These are phyloP conservation scores for Coptotermes formosanus DNA, from an alignment of 1,140 invertebrate genomes.

Conservation along the genomic window DNA sequence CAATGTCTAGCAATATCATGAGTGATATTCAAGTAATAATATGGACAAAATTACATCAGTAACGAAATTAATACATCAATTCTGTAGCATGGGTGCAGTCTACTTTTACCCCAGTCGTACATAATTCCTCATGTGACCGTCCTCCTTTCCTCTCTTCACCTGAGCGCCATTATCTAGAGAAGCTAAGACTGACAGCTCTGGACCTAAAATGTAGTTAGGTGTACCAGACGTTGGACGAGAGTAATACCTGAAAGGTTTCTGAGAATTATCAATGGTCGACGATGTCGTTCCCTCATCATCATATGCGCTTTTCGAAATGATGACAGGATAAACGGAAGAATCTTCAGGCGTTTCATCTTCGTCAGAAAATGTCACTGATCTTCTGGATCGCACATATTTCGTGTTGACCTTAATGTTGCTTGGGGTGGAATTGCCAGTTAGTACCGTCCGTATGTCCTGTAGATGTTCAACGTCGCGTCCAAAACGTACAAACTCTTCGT, in stretches of 20 bases:
- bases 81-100: background rate
- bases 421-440: too few species aligned
- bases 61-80: background rate
- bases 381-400: background rate
- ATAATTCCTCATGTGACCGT: background rate
- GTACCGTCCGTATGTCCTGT: background rate
- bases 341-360: background rate
- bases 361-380: background rate
- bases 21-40: background rate
- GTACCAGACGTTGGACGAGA: slow-evolving; percentile 19
- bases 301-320: background rate
- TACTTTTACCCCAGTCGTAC: background rate
- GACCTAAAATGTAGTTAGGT: slow-evolving; percentile 23
- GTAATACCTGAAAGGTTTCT: background rate
- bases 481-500: background rate
- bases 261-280: background rate
- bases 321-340: background rate
- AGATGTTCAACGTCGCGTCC: background rate
- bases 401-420: background rate
- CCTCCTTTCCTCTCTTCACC: background rate
- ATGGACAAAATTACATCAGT: background rate
- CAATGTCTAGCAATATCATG: background rate
- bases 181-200: slow-evolving; percentile 17
- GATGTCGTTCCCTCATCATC: slow-evolving; percentile 1
- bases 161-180: background rate